These are phyloP conservation scores for Metalampra italica DNA, from an alignment of 2,888 invertebrate species.

Conservation along the genomic window DNA sequence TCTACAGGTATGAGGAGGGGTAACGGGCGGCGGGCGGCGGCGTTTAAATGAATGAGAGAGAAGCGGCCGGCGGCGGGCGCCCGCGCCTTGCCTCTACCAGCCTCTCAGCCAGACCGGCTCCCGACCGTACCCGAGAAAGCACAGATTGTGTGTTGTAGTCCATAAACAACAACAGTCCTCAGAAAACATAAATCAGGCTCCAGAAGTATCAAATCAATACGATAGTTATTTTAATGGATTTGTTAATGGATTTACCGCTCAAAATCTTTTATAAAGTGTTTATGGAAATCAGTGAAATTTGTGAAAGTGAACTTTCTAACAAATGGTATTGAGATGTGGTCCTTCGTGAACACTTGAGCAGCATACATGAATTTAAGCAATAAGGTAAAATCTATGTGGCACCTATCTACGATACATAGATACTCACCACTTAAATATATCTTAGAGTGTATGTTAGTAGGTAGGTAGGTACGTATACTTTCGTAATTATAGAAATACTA, in stretches of 20 bases:
- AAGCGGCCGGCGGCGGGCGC: background rate
- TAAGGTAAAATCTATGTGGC: conserved; percentile 46
- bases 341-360: conserved; percentile 55
- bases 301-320: conserved; percentile 64
- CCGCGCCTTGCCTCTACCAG: background rate
- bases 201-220: background rate
- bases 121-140: conserved; percentile 3
- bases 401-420: background rate
- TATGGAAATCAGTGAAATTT: conserved; percentile 38
- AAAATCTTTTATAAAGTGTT: conserved; percentile 2
- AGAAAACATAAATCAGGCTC: background rate
- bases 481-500: too few species aligned
- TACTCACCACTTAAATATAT: too few species aligned
- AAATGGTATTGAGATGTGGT: conserved; percentile 61
- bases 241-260: conserved; percentile 1
- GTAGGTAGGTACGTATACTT: too few species aligned
- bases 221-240: background rate
- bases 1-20: background rate
- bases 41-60: background rate
- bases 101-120: background rate
- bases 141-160: conserved; percentile 2
- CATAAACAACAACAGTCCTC: background rate
- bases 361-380: conserved; percentile 62
- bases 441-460: too few species aligned
- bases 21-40: background rate